These are phyloP conservation scores for Theonella swinhoei DNA, from an alignment of 37 sponge, comb jelly and placozoan genomes.

Conservation along the genomic window DNA sequence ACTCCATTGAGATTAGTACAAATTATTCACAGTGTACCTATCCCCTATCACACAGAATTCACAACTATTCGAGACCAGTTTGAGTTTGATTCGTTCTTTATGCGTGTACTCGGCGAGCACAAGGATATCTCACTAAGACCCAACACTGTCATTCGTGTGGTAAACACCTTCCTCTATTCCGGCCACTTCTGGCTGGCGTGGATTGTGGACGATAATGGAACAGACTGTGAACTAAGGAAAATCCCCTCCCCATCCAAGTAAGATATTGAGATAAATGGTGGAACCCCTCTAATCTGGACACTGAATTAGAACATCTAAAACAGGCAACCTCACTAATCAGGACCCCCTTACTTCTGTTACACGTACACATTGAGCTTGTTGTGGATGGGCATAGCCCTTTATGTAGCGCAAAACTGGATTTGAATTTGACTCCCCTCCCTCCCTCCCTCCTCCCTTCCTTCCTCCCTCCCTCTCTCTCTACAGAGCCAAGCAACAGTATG, in stretches of 20 bases:
- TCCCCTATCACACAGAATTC: conserved; percentile 59
- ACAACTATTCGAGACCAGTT: conserved; percentile 37
- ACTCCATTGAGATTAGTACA: too few species aligned
- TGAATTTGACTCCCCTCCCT: background rate
- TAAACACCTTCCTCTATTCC: conserved; percentile 33
- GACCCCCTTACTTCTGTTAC: too few species aligned
- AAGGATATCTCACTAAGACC: conserved; percentile 45
- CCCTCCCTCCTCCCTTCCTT: background rate
- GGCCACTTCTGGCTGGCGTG: conserved; percentile 60
- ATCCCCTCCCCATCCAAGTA: conserved; percentile 50
- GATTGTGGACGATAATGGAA: conserved; percentile 56
- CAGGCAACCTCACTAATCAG: too few species aligned
- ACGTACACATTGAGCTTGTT: too few species aligned
- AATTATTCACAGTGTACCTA: too few species aligned
- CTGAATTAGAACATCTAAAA: too few species aligned
- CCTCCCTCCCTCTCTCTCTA: background rate
- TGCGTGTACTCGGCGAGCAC: conserved; percentile 37
- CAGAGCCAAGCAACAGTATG: conserved; percentile 39
- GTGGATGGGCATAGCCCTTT: too few species aligned
- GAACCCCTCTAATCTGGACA: too few species aligned
- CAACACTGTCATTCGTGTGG: conserved; percentile 36
- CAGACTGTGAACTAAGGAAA: conserved; percentile 31
- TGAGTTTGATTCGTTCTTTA: conserved; percentile 60
- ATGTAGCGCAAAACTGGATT: too few species aligned
- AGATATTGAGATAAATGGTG: too few species aligned